A percentile compares a stretch with the other conserved stretches of the same genome.
Conservation (phyloP, 2,113 vertebrate genomes). For the Xiphophorus hellerii region DNA sequence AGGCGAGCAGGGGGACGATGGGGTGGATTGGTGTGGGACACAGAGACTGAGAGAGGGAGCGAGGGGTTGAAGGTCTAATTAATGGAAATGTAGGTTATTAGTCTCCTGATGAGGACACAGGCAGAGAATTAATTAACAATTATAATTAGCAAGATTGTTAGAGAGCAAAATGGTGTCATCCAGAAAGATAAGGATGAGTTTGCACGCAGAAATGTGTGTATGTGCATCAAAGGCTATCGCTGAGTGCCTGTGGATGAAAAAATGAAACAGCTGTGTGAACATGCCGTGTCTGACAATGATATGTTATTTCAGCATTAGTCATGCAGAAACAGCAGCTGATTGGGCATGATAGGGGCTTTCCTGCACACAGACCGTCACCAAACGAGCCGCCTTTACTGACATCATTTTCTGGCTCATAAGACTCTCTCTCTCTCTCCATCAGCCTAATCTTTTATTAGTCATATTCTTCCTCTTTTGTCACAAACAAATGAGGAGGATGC, state of each 20-base stretch:
- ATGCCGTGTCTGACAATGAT: constrained; percentile 58
- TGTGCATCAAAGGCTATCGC: constrained; percentile 36
- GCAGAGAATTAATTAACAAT: constrained; percentile 87
- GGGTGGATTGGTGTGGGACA: constrained; percentile 64
- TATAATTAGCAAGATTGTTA: constrained; percentile 89
- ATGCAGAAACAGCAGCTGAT: constrained; percentile 65
- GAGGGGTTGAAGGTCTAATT: constrained; percentile 86
- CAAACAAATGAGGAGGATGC: constrained; percentile 47
- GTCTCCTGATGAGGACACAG: constrained; percentile 85
- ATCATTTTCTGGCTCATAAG: constrained; percentile 51
- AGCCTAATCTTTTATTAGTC: constrained; percentile 48
- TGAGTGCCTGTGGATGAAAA: constrained; percentile 14
- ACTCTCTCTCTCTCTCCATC: constrained; percentile 33
- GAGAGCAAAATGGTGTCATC: constrained; percentile 86
- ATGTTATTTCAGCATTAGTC: constrained; percentile 69
- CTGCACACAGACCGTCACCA: constrained; percentile 18
- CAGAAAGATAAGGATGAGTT: constrained; percentile 67
- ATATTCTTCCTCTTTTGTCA: constrained; percentile 46
- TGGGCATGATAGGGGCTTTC: constrained; percentile 50
- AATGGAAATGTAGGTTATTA: constrained; percentile 88
- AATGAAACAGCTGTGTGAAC: constrained; percentile 50
- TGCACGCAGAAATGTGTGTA: constrained; percentile 41
- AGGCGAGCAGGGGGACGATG: constrained; percentile 45
- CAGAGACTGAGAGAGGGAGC: constrained; percentile 69
- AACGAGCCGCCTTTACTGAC: constrained; percentile 26